Percentiles rank a stretch among this genome's conserved stretches.
phyloP scores from a whole-genome alignment of 2,797 vertebrate genomes.

The Alcedo atthis region DNA sequence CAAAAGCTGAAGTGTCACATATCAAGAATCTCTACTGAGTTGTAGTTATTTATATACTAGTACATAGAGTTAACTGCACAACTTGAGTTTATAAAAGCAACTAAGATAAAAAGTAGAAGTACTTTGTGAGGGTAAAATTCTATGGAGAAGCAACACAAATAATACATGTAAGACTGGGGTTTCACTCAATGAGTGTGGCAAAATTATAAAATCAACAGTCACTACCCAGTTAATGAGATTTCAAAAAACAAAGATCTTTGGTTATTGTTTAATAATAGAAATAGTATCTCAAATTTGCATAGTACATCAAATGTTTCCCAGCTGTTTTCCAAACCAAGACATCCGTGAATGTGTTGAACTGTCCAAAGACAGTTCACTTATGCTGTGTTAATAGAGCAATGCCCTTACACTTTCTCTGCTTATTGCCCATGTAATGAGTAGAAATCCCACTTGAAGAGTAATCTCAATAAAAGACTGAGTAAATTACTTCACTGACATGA shows the following conservation, averaged over 20 bases:
- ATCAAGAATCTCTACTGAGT: neutral
- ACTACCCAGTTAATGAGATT: neutral
- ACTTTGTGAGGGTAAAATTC: neutral
- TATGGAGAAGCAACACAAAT: slow-evolving; percentile 22
- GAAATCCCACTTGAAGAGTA: neutral
- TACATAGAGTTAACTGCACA: slow-evolving; percentile 8
- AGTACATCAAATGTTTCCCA: neutral
- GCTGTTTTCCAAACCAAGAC: neutral
- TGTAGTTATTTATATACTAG: neutral
- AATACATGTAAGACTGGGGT: neutral
- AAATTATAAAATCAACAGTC: neutral
- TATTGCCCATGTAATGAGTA: neutral
- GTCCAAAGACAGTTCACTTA: neutral
- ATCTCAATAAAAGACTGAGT: neutral
- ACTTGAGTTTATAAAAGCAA: slow-evolving; percentile 43
- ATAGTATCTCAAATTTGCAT: neutral
- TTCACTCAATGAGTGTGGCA: neutral
- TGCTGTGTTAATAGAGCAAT: neutral
- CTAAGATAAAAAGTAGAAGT: neutral
- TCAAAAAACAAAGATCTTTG: neutral
- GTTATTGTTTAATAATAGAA: neutral
- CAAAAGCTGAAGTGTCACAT: no score
- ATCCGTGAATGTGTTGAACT: neutral
- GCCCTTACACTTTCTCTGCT: neutral
- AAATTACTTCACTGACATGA: neutral